phyloP scores from a whole-genome alignment of 2,888 invertebrate species.

The Caenorhabditis sp. region DNA sequence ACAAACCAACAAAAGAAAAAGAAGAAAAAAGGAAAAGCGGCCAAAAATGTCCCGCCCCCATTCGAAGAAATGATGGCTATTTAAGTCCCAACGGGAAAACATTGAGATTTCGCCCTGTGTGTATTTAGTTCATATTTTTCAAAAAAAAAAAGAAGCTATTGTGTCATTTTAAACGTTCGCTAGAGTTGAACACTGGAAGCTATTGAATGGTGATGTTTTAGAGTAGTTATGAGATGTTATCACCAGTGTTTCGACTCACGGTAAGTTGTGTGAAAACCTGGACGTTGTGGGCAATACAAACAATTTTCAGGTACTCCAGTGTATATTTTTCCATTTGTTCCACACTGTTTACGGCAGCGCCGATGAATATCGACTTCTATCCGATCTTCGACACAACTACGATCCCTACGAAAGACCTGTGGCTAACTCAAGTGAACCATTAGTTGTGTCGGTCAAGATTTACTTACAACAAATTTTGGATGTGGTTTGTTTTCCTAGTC shows the following conservation, averaged over 20 bases:
- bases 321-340: slow-evolving; percentile 23
- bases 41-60: not conserved
- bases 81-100: not conserved
- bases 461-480: slow-evolving; percentile 62
- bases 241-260: slow-evolving; percentile 29
- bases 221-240: slow-evolving; percentile 15
- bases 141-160: not conserved
- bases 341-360: slow-evolving; percentile 38
- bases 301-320: slow-evolving; percentile 29
- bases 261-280: slow-evolving; percentile 16
- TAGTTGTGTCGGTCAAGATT: slow-evolving; percentile 58
- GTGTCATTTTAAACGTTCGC: not conserved
- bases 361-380: slow-evolving; percentile 55
- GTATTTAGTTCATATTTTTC: not conserved
- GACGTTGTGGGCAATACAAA: too few species aligned
- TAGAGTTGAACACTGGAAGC: too few species aligned
- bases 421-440: slow-evolving; percentile 56
- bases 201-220: too few species aligned
- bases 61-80: not conserved
- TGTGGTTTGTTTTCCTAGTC: slow-evolving; percentile 39
- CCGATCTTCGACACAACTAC: slow-evolving; percentile 58
- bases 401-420: slow-evolving; percentile 62
- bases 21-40: not conserved
- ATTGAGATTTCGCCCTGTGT: not conserved
- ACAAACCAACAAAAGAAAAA: not conserved